Base-by-base conservation (phyloP, 2,888 invertebrate genomes). In the Clanis bilineata region DNA sequence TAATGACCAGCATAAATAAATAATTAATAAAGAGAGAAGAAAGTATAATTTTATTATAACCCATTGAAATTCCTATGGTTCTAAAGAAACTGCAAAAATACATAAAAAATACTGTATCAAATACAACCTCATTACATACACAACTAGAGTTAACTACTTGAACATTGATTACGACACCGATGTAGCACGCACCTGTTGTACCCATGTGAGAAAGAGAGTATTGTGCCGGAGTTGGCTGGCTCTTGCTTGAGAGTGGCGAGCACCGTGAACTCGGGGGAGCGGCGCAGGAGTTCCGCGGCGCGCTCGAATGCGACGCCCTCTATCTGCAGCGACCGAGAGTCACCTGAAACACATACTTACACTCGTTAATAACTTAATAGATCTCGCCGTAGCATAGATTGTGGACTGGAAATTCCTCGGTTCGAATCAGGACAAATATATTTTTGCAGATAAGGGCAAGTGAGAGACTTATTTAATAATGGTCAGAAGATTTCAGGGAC, bases 171-270 rank as follows among this genome's bases (percentile, higher is more conserved):
- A 59, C 51, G 51, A 51, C 51, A 51, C 39, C 58, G 39, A 51
- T 61, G 56, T 56, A 38, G 28, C 23, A 45, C 18, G 54, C 92
- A 95, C 95, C 95, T 95, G 93, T 95, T 95, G 88, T 94, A 94
- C 79, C 96, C 96, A 86, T 95, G 95, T 65, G 96, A 95, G 91
- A 97, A 96, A 76, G 96, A 96, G 73, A 97, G 93, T 75, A 97
- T 95, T 72, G 96, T 95, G 81, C 97, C 97, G 67, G 96, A 95
- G 92, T 97, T 97, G 76, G 95, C 95, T 71, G 95, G 94, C 85
- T 96, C 96, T 87, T 97, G 97, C 64, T 94, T 94, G 66, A 97
- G 89, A 75, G 95, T 93, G 61, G 96, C 96, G 72, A 96, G 94
- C 79, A 97, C 93, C 64, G 97, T 96, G 92, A 97, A 96, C 92